These are phyloP conservation scores for Chrysomela aeneicollis DNA, from an alignment of 2,888 invertebrate genomes.

Conservation along the genomic window DNA sequence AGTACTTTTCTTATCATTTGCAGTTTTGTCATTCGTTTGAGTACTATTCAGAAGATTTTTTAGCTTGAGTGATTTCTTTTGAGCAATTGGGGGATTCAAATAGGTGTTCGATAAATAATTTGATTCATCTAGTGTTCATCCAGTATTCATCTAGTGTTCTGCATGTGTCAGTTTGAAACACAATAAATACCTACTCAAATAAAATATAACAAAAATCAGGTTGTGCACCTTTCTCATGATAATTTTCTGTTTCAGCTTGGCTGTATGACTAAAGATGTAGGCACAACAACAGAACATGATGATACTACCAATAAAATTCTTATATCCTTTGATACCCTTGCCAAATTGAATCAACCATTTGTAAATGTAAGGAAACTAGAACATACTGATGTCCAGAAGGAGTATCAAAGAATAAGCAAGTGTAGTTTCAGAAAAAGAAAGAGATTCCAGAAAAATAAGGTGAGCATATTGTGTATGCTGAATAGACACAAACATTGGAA, in stretches of 20 bases:
- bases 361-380: constrained; percentile 3
- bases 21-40: no score
- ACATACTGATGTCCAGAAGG: not conserved
- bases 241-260: not conserved
- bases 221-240: no score
- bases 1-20: not conserved
- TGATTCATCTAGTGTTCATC: no score
- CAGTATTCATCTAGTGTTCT: no score
- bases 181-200: no score
- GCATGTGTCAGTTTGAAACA: no score
- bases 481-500: no score
- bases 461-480: not conserved
- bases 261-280: constrained; percentile 8
- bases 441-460: not conserved
- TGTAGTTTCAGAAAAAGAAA: not conserved
- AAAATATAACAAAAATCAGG: not conserved
- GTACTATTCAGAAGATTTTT: no score
- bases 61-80: no score
- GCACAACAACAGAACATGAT: constrained; percentile 4
- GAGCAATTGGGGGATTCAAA: no score
- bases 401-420: constrained; percentile 11
- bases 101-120: no score
- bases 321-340: constrained; percentile 6
- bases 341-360: constrained; percentile 4
- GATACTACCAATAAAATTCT: not conserved